Base-by-base conservation (phyloP, 2,797 vertebrate genomes). In the Bradypus variegatus region DNA sequence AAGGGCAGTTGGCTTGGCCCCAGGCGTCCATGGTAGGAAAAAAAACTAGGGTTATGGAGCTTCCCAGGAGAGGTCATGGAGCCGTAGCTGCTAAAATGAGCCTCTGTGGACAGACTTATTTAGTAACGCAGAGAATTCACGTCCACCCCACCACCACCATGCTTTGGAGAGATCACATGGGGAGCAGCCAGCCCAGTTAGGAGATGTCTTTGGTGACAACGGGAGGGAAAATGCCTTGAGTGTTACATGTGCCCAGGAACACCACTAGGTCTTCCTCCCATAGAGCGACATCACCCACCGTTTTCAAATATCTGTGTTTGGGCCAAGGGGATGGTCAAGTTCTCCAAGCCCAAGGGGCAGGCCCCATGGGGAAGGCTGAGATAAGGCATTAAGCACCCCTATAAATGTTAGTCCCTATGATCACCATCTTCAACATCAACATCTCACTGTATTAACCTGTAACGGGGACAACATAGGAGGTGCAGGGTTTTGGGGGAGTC, bases 41-140 rank as follows among this genome's bases (percentile, higher is more conserved):
- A 27, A 45, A 25, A n/a, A 55, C 38, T 67, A 18, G 31, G 58
- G 19, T 55, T 70, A 33, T 72, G 38, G n/a, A 1, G 6, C n/a
- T 53, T 38, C 64, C 65, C 41, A 67, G 72, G 69, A n/a, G 25
- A 72, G 69, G 55, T 55, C 55, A 29, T 0, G 58, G 58, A 58
- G 36, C 13, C 1, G 13, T 0, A n/a, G 62, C 88, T 14, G 5
- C 78, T 53, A 60, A 80, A 81, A 76, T 3, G 41, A 93, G 62
- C 21, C 38, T 2, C 50, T 1, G 4, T 33, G 18, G 45, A 29
- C 45, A 48, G 45, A 19, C 73, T 1, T 6, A 10, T 33, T 18
- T 4, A 53, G 29, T 3, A 36, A 21, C 0, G 18, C 75, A 4
- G 21, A 53, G 13, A 6, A 6, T 48, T 67, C 2, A 0, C 55